phyloP scores from a whole-genome alignment of 2,888 invertebrate genomes.

The Caenorhabditis macrosperma region DNA sequence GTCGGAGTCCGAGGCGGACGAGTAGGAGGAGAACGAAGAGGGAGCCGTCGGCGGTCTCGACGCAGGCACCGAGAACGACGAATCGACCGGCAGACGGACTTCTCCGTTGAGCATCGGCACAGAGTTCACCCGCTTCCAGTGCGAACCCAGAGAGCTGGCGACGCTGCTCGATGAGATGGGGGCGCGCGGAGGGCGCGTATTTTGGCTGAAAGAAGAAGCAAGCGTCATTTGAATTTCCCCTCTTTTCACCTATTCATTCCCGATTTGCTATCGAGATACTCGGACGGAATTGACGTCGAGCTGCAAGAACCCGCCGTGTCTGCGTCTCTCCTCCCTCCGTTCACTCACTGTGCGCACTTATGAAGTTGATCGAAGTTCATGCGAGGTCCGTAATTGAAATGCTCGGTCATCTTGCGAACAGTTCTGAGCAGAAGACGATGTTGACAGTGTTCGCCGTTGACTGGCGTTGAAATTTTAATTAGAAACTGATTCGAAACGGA shows the following conservation, averaged over 20 bases:
- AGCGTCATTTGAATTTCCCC: too few relatives aligned
- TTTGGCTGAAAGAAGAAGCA: too few relatives aligned
- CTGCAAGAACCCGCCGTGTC: neutral
- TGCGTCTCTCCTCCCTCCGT: neutral
- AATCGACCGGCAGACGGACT: neutral
- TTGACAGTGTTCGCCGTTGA: neutral
- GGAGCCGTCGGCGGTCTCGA: neutral
- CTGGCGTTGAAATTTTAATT: neutral
- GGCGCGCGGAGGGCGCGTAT: neutral
- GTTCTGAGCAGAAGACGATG: slow-evolving; percentile 1
- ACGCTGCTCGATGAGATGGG: neutral
- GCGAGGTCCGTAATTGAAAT: slow-evolving; percentile 31
- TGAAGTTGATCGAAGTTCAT: slow-evolving; percentile 13
- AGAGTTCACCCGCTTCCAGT: slow-evolving; percentile 31
- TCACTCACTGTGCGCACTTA: neutral
- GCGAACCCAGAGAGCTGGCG: slow-evolving; percentile 19
- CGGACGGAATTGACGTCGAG: slow-evolving; percentile 1
- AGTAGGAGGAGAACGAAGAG: neutral
- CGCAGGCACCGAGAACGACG: neutral
- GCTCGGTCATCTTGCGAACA: slow-evolving; percentile 15
- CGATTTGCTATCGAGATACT: neutral
- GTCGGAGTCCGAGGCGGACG: neutral
- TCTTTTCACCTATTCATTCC: too few relatives aligned
- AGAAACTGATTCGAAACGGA: neutral
- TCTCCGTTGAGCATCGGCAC: neutral